Percentiles rank a stretch among this genome's conserved stretches.
Evolutionary conservation across 2,797 vertebrate species (phyloP).

Genomic region (Hippocampus kuda): DNA sequence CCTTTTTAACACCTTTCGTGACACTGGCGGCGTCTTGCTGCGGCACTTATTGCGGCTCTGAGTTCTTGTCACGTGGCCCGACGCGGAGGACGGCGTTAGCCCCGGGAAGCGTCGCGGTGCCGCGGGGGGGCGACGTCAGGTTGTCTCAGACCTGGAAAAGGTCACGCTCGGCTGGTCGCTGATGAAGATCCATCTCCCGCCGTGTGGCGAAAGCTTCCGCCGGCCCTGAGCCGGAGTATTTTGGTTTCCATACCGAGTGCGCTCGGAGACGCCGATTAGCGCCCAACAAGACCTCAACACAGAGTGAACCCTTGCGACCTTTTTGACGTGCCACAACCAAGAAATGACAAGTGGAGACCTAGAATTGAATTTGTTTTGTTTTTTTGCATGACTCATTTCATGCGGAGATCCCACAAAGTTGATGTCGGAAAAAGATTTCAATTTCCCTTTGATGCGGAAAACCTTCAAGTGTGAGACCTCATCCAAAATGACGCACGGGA

Average conservation of each 20-base stretch:
- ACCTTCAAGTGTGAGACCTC: no score
- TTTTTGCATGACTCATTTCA: not conserved
- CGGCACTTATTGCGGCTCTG: constrained; percentile 19
- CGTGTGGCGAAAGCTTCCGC: constrained; percentile 43
- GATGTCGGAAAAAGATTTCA: no score
- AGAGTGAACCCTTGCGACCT: not conserved
- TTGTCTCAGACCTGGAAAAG: constrained; percentile 59
- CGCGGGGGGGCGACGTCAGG: constrained; percentile 40
- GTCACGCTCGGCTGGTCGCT: constrained; percentile 69
- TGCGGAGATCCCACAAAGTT: no score
- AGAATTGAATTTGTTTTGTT: no score
- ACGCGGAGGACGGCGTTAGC: constrained; percentile 29
- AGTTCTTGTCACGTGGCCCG: constrained; percentile 56
- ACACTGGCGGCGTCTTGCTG: constrained; percentile 7
- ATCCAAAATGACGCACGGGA: no score
- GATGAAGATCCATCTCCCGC: constrained; percentile 63
- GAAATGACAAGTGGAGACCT: not conserved
- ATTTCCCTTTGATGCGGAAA: no score
- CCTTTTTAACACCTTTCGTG: not conserved
- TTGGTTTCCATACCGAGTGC: not conserved
- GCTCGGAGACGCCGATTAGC: not conserved
- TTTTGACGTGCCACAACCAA: not conserved
- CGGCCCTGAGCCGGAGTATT: constrained; percentile 26
- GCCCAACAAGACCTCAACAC: not conserved
- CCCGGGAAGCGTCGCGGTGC: constrained; percentile 48